Evolutionary conservation across 2,888 invertebrate species (phyloP).

Genomic region (Morpho achilles): DNA sequence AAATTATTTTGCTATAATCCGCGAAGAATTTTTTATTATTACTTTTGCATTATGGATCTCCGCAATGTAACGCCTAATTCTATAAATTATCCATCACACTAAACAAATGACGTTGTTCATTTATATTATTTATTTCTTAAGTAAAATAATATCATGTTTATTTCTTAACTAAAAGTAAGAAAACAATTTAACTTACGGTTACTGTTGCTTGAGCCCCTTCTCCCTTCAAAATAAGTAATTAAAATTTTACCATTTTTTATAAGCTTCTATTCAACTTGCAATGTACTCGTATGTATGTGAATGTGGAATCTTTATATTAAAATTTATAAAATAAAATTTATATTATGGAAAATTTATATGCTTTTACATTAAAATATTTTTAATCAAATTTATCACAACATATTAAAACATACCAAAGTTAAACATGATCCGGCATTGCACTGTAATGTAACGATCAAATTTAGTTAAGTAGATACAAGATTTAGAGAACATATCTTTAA

Average conservation of each 20-base stretch:
- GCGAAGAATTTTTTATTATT: too few species aligned
- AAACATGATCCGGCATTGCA: conserved; percentile 39
- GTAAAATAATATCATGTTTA: neutral
- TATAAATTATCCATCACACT: conserved; percentile 36
- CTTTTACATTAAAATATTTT: too few species aligned
- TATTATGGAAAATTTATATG: too few species aligned
- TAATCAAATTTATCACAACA: neutral
- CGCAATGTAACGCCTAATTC: too few species aligned
- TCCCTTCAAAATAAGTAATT: conserved; percentile 24
- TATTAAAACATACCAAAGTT: conserved; percentile 32
- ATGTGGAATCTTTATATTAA: too few species aligned
- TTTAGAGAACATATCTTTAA: too few species aligned
- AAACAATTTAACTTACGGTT: conserved; percentile 31
- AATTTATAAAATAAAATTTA: too few species aligned
- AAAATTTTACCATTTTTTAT: too few species aligned
- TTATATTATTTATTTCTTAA: neutral
- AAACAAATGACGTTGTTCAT: neutral
- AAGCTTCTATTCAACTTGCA: too few species aligned
- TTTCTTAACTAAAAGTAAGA: neutral
- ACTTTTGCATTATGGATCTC: too few species aligned
- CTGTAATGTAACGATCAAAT: conserved; percentile 24
- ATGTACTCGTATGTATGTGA: too few species aligned
- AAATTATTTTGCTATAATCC: conserved; percentile 1
- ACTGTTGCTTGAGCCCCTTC: conserved; percentile 32
- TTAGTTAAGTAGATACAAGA: too few species aligned